A percentile compares a stretch with the other conserved stretches of the same genome.
Evolutionary conservation across 2,113 vertebrate species (phyloP).

Genomic region (Daphoenositta chrysoptera): DNA sequence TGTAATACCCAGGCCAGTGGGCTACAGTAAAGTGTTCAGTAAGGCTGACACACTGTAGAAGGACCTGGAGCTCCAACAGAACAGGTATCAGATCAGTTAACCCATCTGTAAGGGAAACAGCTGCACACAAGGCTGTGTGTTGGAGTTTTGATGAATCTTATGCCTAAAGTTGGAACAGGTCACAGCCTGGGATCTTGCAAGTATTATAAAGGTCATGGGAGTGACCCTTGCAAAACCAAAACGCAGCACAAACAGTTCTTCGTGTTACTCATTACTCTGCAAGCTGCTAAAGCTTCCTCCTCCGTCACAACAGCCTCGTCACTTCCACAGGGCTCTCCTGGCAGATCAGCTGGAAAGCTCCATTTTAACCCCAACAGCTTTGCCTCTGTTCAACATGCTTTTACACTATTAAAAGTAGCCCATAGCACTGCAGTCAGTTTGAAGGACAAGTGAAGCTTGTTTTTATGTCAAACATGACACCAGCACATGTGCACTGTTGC

Average conservation of each 20-base stretch:
- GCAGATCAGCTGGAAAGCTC: neutral
- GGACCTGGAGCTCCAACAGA: neutral
- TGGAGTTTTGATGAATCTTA: neutral
- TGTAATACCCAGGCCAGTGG: neutral
- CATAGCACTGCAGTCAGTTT: neutral
- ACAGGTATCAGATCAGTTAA: neutral
- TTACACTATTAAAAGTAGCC: neutral
- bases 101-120: neutral
- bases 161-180: neutral
- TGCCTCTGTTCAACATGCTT: neutral
- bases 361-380: neutral
- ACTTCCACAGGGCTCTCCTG: neutral
- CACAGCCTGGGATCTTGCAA: neutral
- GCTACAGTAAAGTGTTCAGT: neutral
- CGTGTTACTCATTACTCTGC: neutral
- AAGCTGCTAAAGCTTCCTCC: neutral
- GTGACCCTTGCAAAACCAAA: neutral
- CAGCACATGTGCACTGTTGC: neutral
- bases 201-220: neutral
- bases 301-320: fast-evolving
- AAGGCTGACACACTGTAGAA: neutral
- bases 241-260: neutral
- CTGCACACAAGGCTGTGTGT: neutral
- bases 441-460: neutral
- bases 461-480: neutral